Conservation (phyloP, 1,140 invertebrate species). For the Euborellia annulipes region DNA sequence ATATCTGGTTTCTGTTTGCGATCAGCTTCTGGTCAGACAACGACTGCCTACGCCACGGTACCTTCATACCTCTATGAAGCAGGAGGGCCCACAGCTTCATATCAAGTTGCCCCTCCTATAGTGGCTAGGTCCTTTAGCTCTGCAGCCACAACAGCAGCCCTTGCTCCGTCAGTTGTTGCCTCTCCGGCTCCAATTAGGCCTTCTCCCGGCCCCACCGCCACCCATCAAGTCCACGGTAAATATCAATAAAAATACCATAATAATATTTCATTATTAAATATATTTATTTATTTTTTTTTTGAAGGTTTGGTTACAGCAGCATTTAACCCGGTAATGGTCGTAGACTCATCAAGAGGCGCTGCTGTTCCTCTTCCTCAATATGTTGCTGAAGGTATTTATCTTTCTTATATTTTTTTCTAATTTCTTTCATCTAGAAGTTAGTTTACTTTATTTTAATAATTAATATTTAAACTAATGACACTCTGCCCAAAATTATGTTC, state of each 20-base stretch:
- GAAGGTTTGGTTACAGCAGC: neutral
- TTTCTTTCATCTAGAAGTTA: neutral
- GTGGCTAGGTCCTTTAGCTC: conserved; percentile 2
- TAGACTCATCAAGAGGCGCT: conserved; percentile 20
- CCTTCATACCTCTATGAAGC: too few species aligned
- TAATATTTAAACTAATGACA: too few species aligned
- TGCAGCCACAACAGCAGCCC: conserved; percentile 4
- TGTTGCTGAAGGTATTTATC: neutral
- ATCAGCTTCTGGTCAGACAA: too few species aligned
- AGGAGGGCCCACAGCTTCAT: too few species aligned
- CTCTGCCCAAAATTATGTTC: too few species aligned
- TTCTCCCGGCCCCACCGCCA: neutral
- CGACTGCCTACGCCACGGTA: too few species aligned
- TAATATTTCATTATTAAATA: conserved; percentile 1
- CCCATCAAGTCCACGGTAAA: neutral
- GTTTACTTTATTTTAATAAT: too few species aligned
- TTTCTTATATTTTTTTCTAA: neutral
- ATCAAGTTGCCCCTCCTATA: too few species aligned
- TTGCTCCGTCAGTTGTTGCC: conserved; percentile 9
- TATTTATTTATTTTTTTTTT: neutral
- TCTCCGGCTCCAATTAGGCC: conserved; percentile 1
- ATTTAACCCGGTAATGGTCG: conserved; percentile 15
- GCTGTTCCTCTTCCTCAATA: conserved; percentile 8
- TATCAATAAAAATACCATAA: neutral
- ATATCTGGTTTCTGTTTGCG: too few species aligned